Evolutionary conservation across 2,888 invertebrate species (phyloP), one percentile per base, ranked within the genome.

Genomic region (Hyposoter didymator): DNA sequence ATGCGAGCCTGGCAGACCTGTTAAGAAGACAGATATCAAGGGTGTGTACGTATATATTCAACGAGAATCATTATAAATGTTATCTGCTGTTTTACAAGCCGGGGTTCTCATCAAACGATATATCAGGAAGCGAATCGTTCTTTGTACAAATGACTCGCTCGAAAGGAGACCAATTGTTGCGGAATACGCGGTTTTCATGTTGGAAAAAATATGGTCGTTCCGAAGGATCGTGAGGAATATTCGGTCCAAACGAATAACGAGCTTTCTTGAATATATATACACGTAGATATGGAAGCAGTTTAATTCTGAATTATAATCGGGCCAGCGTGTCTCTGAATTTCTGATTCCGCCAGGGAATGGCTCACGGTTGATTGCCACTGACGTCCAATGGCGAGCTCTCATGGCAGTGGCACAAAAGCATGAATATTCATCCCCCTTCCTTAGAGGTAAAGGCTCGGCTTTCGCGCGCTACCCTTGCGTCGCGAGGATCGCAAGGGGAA

Each of bases 351-450:
- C 81, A 83, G 87, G 85, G 91, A 80, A 55, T 79, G 75, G 80
- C 85, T 91, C 90, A 91, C 80, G 87, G 92, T 92, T 92, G 93
- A 92, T 93, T 91, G 92, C 92, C 93, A 92, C 92, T 92, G 93
- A 93, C 91, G 92, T 91, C 92, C 91, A 91, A 92, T 93, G 90
- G 90, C 89, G 90, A 91, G 90, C 89, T 86, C 90, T 87, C 87
- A 89, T 90, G 91, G 91, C 91, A 90, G 90, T 89, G 91, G 89
- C 90, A 90, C 89, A 88, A 87, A 88, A 84, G 90, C 92, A 93
- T 93, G 93, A 93, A 93, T 93, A 93, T 93, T 93, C 93, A 93
- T 93, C 90, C 89, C 89, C 88, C 91, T 91, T 91, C 90, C 91
- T 92, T 91, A 91, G 91, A 91, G 84, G 82, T 81, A 74, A 91